phyloP scores from a whole-genome alignment of 2,797 vertebrate genomes.

The Poeciliopsis turneri region DNA sequence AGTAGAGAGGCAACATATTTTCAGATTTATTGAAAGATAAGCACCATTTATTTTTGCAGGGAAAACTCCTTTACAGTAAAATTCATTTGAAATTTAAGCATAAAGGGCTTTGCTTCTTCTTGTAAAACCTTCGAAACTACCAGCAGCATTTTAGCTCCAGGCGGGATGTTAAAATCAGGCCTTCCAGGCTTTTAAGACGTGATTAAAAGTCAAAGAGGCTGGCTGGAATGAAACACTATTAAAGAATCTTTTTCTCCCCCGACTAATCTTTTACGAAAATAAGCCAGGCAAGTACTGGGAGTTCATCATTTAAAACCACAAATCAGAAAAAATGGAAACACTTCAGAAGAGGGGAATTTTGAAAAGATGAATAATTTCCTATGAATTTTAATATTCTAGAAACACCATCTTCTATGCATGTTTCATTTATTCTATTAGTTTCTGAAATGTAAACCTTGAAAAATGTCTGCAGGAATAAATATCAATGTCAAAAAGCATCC shows the following conservation, averaged over 20 bases:
- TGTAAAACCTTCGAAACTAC: not conserved
- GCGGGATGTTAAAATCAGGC: conserved; percentile 10
- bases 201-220: conserved; percentile 10
- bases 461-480: not conserved
- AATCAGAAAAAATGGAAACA: not conserved
- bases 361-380: not conserved
- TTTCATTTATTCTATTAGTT: not conserved
- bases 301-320: not conserved
- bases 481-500: not conserved
- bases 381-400: not conserved
- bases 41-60: not conserved
- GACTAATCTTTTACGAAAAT: not conserved
- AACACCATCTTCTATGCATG: not conserved
- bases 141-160: conserved; percentile 7
- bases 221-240: not conserved
- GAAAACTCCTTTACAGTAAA: not conserved
- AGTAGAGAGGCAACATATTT: conserved; percentile 2
- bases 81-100: not conserved
- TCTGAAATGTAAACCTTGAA: not conserved
- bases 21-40: not conserved
- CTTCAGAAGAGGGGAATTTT: not conserved
- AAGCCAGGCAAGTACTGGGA: not conserved
- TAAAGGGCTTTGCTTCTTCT: not conserved
- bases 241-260: not conserved
- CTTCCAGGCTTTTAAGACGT: conserved; percentile 10